Conservation (phyloP, 2,113 vertebrate genomes). For the Sceloporus undulatus region DNA sequence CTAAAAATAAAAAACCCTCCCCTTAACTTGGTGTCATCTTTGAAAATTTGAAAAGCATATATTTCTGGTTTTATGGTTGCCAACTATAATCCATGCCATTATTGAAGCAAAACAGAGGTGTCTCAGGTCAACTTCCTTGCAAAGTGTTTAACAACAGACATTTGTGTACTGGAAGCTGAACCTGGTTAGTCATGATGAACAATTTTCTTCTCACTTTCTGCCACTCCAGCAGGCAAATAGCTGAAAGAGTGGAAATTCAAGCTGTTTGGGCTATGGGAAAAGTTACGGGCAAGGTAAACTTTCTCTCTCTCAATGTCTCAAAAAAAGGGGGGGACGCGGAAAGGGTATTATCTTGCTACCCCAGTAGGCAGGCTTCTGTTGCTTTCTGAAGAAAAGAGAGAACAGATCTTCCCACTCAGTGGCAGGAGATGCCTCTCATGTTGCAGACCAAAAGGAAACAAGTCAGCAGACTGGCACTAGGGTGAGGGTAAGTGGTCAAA, state of each 20-base stretch:
- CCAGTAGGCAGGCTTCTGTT: background rate
- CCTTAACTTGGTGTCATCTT: too few relatives aligned
- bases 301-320: too few relatives aligned
- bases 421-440: background rate
- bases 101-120: too few relatives aligned
- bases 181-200: background rate
- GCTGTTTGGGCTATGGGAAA: background rate
- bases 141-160: background rate
- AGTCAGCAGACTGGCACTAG: constrained; percentile 7
- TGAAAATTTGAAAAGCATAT: too few relatives aligned
- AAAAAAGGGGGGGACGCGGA: background rate
- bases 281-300: background rate
- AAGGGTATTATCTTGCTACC: background rate
- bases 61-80: too few relatives aligned
- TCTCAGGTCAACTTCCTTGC: background rate
- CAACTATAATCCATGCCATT: too few relatives aligned
- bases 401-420: background rate
- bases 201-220: constrained; percentile 16
- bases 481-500: background rate
- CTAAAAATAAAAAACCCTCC: too few relatives aligned
- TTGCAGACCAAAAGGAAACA: constrained; percentile 3
- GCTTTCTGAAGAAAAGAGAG: background rate
- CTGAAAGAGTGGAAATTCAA: background rate
- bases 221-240: background rate
- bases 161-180: background rate